Evolutionary conservation across 2,888 invertebrate genomes (phyloP).

Genomic region (Drosophila acutilabella): DNA sequence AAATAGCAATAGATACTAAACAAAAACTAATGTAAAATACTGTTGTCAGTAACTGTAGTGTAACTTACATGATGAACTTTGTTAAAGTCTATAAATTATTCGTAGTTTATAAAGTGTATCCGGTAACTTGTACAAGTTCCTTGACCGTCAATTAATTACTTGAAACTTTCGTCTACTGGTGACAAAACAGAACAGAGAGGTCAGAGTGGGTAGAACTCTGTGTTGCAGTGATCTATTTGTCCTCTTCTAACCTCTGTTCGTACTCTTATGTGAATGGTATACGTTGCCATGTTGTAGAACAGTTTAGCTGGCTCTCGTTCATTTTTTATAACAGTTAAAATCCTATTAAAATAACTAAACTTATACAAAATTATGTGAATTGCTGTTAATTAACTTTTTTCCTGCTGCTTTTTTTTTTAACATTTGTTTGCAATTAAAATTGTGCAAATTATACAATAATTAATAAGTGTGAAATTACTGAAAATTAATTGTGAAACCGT

Average conservation of each 20-base stretch:
- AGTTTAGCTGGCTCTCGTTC: background rate
- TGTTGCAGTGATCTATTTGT: background rate
- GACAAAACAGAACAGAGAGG: background rate
- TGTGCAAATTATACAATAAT: background rate
- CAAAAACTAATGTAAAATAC: constrained; percentile 19
- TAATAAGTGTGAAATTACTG: background rate
- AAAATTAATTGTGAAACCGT: constrained; percentile 35
- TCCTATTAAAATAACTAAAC: too few relatives aligned
- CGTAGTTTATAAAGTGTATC: background rate
- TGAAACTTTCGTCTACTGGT: background rate
- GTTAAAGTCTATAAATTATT: background rate
- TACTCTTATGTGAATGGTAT: background rate
- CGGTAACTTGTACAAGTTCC: background rate
- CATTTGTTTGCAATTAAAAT: background rate
- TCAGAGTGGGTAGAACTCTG: background rate
- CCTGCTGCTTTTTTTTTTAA: background rate
- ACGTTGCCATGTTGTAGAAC: background rate
- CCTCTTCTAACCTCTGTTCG: background rate
- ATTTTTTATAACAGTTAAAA: background rate
- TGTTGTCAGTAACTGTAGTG: background rate
- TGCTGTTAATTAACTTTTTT: background rate
- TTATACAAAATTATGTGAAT: background rate
- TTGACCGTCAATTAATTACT: background rate
- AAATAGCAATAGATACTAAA: background rate
- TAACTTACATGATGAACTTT: background rate